Evolutionary conservation across 2,888 invertebrate genomes (phyloP), one percentile per base, ranked within the genome.

Genomic region (Dynastes tityus): DNA sequence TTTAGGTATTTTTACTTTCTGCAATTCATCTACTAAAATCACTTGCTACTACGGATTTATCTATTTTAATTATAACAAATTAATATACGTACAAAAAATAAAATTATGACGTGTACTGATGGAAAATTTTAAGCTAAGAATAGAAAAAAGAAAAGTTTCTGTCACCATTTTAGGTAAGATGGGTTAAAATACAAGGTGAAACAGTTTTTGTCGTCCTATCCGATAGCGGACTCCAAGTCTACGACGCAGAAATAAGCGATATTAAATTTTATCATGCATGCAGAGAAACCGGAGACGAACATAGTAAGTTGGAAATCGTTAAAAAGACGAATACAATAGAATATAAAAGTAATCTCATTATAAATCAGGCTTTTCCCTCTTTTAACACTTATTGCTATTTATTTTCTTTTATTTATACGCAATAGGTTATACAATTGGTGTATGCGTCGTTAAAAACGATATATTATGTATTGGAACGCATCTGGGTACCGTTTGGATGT

Each of bases 161-260:
- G 45, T 45, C 45, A 8, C 16, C 40, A n/a, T 67, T 63, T 11
- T 68, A 85, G 85, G 82, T 85, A 53, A 85, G 83, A 82, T 86
- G 86, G 86, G 75, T 85, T 3, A 82, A 82, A 79, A 63, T 86
- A 3, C 80, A 80, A 22, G 82, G 81, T 9, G 83, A 84, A 76
- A 82, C 81, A 0, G 79, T 82, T 65, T 85, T 86, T 75, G 81
- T 85, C 1, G 81, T 84, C 16, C 70, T 84, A 22, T 86, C 86
- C n/a, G 82, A 84, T 3, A 79, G 70, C 16, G 86, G 86, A n/a
- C 29, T 86, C 4, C 85, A 85, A 77, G 81, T 86, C 77, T 86
- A 83, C 67, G 84, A 85, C 64, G 71, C 81, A 0, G 85, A 85
- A 70, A 75, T 83, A 2, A 83, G 76, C 16, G 83, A 84, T 68